Conservation (phyloP, 2,888 invertebrate genomes). For the Belgica antarctica region DNA sequence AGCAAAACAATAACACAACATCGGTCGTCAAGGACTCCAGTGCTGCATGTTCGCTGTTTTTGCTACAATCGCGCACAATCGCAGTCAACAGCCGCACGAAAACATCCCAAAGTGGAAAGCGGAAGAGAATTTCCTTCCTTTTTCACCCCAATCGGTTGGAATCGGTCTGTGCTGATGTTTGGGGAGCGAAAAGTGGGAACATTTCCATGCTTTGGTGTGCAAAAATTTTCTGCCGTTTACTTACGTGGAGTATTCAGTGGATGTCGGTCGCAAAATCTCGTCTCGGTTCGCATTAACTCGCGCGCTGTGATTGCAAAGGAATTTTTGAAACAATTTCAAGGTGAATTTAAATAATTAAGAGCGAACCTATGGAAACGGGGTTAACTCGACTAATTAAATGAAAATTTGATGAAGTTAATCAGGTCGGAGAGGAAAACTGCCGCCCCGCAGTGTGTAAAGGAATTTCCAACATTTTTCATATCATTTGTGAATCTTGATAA, state of each 20-base stretch:
- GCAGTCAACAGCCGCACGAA: neutral
- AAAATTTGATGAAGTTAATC: constrained; percentile 5
- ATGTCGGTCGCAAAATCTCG: constrained; percentile 33
- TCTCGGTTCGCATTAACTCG: no score
- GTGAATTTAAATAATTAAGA: neutral
- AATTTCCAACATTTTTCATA: constrained; percentile 17
- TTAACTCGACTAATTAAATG: constrained; percentile 12
- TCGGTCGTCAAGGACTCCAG: neutral
- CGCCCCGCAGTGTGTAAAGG: neutral
- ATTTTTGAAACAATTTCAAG: neutral
- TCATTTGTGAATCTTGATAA: constrained; percentile 1
- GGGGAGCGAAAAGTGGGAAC: constrained; percentile 25
- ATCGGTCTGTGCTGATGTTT: neutral
- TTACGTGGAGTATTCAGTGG: constrained; percentile 40
- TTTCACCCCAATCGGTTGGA: neutral
- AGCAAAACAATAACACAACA: constrained; percentile 30
- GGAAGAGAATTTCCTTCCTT: constrained; percentile 17
- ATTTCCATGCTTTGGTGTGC: constrained; percentile 10
- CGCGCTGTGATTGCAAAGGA: neutral
- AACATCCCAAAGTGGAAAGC: constrained; percentile 16
- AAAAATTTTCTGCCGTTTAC: constrained; percentile 33
- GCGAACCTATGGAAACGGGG: no score
- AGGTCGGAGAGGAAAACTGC: neutral
- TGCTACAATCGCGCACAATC: constrained; percentile 31
- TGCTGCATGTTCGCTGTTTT: neutral